phyloP scores from a whole-genome alignment of 2,113 vertebrate species.

The Myotis brandtii region DNA sequence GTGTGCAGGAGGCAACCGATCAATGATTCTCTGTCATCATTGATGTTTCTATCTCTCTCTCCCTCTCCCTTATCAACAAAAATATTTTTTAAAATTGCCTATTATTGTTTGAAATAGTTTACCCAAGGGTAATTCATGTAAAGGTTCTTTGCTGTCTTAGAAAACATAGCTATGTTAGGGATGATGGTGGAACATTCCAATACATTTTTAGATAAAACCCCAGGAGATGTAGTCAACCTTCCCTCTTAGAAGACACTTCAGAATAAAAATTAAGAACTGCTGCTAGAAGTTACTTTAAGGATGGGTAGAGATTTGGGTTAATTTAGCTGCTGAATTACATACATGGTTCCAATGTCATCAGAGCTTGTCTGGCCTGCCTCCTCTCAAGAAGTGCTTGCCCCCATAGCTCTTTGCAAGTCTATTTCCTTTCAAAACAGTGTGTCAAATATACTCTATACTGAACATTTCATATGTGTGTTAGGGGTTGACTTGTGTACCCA shows the following conservation, averaged over 20 bases:
- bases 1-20: no score
- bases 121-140: background rate
- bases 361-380: background rate
- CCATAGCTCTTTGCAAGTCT: background rate
- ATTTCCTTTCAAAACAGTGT: background rate
- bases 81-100: constrained; percentile 2
- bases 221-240: background rate
- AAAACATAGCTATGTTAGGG: background rate
- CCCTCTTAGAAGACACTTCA: background rate
- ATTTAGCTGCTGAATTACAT: background rate
- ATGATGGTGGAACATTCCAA: background rate
- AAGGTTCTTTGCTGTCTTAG: background rate
- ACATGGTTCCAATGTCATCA: background rate
- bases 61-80: no score
- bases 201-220: background rate
- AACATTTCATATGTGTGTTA: background rate
- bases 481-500: background rate
- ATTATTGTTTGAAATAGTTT: constrained; percentile 52
- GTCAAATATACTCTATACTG: background rate
- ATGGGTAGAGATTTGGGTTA: background rate
- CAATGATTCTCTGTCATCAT: no score
- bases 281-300: background rate
- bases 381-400: background rate
- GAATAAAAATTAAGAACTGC: constrained; percentile 3
- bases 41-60: no score